Conservation (phyloP, 1,140 invertebrate genomes). For the Samia ricini region DNA sequence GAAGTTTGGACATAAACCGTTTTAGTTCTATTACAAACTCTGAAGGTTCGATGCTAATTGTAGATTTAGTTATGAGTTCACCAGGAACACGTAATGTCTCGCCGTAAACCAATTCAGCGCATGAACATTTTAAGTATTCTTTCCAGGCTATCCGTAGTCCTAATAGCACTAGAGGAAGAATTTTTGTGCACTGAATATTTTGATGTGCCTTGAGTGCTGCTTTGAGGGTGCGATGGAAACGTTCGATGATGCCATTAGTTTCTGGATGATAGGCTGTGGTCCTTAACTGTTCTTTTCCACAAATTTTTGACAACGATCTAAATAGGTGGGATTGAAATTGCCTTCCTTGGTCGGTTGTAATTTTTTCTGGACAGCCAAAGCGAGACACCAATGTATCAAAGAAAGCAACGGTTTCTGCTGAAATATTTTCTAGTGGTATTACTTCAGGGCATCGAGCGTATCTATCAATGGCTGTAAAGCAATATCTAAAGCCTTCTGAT, state of each 20-base stretch:
- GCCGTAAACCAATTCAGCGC: too few relatives aligned
- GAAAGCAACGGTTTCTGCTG: background rate
- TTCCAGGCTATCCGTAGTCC: too few relatives aligned
- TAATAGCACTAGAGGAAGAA: too few relatives aligned
- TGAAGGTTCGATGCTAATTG: too few relatives aligned
- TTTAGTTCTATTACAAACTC: too few relatives aligned
- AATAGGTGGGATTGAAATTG: constrained; percentile 2
- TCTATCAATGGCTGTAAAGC: background rate
- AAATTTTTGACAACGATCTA: background rate
- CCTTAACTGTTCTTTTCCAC: background rate
- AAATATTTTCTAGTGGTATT: background rate
- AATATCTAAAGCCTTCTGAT: background rate
- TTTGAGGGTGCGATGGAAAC: background rate
- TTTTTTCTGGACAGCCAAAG: constrained; percentile 4
- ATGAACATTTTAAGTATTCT: too few relatives aligned
- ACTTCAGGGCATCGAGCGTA: constrained; percentile 1
- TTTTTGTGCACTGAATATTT: background rate
- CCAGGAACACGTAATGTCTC: too few relatives aligned
- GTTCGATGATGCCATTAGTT: background rate
- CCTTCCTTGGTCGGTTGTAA: background rate
- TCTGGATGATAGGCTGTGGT: background rate
- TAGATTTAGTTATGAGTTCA: too few relatives aligned
- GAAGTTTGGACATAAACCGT: too few relatives aligned
- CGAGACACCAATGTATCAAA: background rate
- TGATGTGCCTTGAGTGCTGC: background rate